Evolutionary conservation across 1,140 invertebrate genomes (phyloP).

Genomic region (Zaprionus lachaisei): DNA sequence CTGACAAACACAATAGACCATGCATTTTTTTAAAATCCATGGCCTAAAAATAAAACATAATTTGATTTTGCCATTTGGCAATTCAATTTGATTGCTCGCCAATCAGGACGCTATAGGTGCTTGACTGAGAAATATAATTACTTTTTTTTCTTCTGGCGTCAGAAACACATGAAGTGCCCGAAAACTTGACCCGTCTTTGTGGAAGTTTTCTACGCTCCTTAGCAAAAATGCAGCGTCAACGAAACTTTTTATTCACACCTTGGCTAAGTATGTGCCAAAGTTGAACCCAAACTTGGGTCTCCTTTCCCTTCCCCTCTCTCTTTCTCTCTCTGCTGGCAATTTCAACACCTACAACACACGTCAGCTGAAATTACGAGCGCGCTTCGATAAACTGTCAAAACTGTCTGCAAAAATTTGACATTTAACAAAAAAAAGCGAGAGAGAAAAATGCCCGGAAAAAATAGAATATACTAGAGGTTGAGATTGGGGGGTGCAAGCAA

Average conservation of each 20-base stretch:
- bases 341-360: slow-evolving; percentile 78
- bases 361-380: slow-evolving; percentile 78
- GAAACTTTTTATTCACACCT: slow-evolving; percentile 62
- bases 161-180: slow-evolving; percentile 35
- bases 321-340: slow-evolving; percentile 33
- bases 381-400: slow-evolving; percentile 83
- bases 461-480: slow-evolving; percentile 36
- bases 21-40: too few relatives aligned
- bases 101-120: slow-evolving; percentile 67
- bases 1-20: too few relatives aligned
- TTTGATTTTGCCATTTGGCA: slow-evolving; percentile 47
- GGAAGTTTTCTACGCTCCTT: slow-evolving; percentile 54
- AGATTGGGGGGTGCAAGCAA: slow-evolving; percentile 35
- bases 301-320: slow-evolving; percentile 12
- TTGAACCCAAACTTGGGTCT: slow-evolving; percentile 27
- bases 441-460: slow-evolving; percentile 31
- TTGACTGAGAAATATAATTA: slow-evolving; percentile 71
- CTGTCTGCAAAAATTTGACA: slow-evolving; percentile 83
- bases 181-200: slow-evolving; percentile 69
- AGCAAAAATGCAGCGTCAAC: slow-evolving; percentile 66
- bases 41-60: slow-evolving; percentile 10
- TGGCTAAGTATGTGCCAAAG: slow-evolving; percentile 39
- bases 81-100: slow-evolving; percentile 67
- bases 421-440: slow-evolving; percentile 57
- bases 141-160: slow-evolving; percentile 26